These are phyloP conservation scores for Scatophagus argus DNA, from an alignment of 2,113 vertebrate species.

Conservation along the genomic window DNA sequence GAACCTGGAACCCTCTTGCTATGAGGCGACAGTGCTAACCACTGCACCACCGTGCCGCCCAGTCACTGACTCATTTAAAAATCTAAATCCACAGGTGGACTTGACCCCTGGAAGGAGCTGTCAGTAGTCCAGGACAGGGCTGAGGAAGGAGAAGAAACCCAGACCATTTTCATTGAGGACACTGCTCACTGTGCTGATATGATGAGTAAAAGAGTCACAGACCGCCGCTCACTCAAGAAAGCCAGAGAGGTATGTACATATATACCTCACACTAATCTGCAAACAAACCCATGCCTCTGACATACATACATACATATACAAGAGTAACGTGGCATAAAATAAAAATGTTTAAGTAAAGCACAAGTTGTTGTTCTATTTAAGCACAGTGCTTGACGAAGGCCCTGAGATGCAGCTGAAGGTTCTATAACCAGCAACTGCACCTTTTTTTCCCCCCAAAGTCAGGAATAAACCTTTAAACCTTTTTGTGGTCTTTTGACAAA, in stretches of 20 bases:
- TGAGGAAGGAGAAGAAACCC: constrained; percentile 44
- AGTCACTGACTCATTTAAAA: neutral
- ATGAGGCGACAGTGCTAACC: too few relatives aligned
- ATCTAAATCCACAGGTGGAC: constrained; percentile 69
- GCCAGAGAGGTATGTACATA: constrained; percentile 79
- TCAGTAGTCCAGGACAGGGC: constrained; percentile 73
- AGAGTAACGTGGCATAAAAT: neutral
- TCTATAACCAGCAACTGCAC: neutral
- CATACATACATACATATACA: neutral
- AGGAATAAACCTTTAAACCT: too few relatives aligned
- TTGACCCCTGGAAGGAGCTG: constrained; percentile 84
- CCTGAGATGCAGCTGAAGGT: neutral
- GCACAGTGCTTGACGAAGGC: neutral
- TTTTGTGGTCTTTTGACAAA: too few relatives aligned
- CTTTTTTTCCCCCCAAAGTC: too few relatives aligned
- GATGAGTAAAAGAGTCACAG: constrained; percentile 42
- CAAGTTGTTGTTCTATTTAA: neutral
- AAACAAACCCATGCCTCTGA: neutral
- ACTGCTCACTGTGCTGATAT: constrained; percentile 85
- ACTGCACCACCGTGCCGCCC: too few relatives aligned
- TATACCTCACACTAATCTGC: too few relatives aligned
- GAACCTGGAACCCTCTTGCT: too few relatives aligned
- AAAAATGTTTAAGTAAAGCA: neutral
- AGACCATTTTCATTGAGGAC: constrained; percentile 77
- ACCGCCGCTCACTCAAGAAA: constrained; percentile 70